These are phyloP conservation scores for Petaurus breviceps DNA, from an alignment of 2,113 vertebrate species.

Conservation along the genomic window DNA sequence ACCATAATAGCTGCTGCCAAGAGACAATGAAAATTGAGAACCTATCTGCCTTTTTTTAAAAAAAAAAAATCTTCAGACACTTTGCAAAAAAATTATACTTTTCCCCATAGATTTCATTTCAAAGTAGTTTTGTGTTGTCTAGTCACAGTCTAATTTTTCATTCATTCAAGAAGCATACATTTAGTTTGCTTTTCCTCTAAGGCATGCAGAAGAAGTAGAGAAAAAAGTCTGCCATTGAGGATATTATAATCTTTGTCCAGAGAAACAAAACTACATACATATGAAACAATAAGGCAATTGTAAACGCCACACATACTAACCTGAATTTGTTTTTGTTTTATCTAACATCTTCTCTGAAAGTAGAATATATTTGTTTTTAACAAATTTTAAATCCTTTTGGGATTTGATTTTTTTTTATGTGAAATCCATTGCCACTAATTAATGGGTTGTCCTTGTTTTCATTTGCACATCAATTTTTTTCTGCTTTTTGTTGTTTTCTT, in stretches of 20 bases:
- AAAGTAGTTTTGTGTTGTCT: not conserved
- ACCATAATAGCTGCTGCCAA: not conserved
- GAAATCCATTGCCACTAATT: not conserved
- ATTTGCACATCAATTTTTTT: not conserved
- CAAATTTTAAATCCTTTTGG: not conserved
- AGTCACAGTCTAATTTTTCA: not conserved
- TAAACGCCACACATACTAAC: not conserved
- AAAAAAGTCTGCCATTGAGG: not conserved
- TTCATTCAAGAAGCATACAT: not conserved
- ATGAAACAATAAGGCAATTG: not conserved
- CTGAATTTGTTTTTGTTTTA: constrained; percentile 15
- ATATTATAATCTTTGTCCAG: constrained; percentile 6
- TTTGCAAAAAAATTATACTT: not conserved
- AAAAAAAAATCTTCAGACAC: not conserved
- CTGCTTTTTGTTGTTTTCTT: not conserved
- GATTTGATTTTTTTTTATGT: not conserved
- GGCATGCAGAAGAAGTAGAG: not conserved
- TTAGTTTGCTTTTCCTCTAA: not conserved
- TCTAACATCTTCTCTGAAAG: constrained; percentile 36
- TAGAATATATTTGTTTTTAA: constrained; percentile 38
- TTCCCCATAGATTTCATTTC: not conserved
- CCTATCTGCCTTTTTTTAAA: not conserved
- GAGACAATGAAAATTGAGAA: not conserved
- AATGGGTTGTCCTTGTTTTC: not conserved
- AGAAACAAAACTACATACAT: constrained; percentile 28